These are phyloP conservation scores for Steatocranus sp. DNA, from an alignment of 2,797 vertebrate genomes.

Conservation along the genomic window DNA sequence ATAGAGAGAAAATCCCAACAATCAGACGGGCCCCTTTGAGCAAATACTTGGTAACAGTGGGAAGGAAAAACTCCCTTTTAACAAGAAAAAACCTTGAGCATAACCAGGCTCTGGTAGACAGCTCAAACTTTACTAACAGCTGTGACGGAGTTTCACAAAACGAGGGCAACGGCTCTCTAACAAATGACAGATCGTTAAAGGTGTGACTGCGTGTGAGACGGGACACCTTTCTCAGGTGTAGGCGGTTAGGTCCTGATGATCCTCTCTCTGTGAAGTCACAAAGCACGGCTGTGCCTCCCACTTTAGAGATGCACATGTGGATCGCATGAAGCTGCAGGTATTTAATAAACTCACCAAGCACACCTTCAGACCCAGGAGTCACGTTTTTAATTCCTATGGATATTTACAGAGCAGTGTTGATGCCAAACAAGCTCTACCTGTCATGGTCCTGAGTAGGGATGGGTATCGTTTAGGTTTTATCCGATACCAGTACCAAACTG, in stretches of 20 bases:
- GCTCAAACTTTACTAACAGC: background rate
- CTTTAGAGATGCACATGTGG: background rate
- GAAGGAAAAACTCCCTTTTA: background rate
- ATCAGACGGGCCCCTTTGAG: fast-evolving
- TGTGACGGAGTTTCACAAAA: background rate
- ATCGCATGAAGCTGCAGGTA: background rate
- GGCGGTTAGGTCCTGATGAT: background rate
- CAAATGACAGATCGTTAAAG: background rate
- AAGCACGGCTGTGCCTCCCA: background rate
- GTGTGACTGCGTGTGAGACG: background rate
- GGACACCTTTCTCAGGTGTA: too few species aligned
- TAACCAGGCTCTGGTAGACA: background rate
- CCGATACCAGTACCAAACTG: too few species aligned
- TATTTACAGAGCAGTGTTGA: background rate
- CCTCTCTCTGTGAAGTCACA: background rate
- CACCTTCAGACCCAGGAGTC: background rate
- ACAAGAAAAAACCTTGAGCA: background rate
- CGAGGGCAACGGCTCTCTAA: background rate
- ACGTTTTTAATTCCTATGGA: background rate
- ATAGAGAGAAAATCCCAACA: background rate
- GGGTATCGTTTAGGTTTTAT: too few species aligned
- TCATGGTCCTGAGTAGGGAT: too few species aligned
- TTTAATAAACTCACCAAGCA: background rate
- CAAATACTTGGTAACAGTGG: background rate
- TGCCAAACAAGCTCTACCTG: background rate